These are phyloP conservation scores for Lamellibrachia satsuma DNA, from an alignment of 2,888 invertebrate species.

Conservation along the genomic window DNA sequence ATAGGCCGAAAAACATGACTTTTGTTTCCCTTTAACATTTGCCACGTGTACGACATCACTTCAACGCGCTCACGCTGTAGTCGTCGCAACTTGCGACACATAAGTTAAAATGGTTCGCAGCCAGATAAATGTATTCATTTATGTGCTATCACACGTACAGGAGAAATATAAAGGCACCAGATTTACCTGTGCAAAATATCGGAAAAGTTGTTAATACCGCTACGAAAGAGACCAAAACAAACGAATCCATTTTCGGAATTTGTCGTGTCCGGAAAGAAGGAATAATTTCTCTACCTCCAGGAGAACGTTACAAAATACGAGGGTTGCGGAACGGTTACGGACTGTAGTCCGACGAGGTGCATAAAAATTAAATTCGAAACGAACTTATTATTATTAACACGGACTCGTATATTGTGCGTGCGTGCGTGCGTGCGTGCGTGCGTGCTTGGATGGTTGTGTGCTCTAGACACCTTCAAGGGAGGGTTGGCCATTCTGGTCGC, in stretches of 20 bases:
- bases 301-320: neutral
- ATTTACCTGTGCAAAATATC: neutral
- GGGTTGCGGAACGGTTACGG: neutral
- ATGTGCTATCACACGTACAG: neutral
- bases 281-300: neutral
- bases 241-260: neutral
- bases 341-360: neutral
- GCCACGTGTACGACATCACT: neutral
- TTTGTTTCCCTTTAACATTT: neutral
- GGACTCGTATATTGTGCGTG: too few species aligned
- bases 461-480: too few species aligned
- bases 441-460: too few species aligned
- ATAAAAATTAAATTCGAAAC: too few species aligned
- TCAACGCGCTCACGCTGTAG: neutral
- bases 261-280: neutral
- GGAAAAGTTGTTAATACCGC: neutral
- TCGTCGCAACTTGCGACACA: neutral
- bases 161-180: neutral
- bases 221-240: neutral
- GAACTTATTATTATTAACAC: too few species aligned
- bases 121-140: neutral
- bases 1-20: too few species aligned
- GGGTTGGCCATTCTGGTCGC: too few species aligned
- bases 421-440: too few species aligned
- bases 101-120: neutral